phyloP scores from a whole-genome alignment of 2,888 invertebrate species.

The Eudasyphora cyanicolor region DNA sequence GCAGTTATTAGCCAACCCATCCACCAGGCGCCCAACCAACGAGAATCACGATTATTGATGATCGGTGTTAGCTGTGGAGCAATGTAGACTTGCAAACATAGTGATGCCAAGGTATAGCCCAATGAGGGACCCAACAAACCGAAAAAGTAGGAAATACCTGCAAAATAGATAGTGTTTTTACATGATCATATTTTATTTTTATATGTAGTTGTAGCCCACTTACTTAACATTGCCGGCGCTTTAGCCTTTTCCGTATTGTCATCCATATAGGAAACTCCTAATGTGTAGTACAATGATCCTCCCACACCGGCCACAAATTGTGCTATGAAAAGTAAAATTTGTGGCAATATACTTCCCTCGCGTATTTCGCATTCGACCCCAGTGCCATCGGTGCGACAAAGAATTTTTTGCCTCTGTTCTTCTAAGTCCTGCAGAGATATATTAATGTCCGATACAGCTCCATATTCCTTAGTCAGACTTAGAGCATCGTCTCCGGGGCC shows the following conservation, averaged over 20 bases:
- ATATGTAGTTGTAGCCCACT: constrained; percentile 69
- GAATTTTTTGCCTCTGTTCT: constrained; percentile 80
- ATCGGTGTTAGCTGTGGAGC: constrained; percentile 84
- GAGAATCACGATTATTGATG: constrained; percentile 85
- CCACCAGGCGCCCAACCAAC: constrained; percentile 92
- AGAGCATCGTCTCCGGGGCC: constrained; percentile 85
- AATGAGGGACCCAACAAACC: constrained; percentile 85
- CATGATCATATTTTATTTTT: background rate
- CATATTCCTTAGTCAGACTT: constrained; percentile 83
- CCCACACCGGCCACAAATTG: constrained; percentile 86
- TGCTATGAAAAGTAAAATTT: constrained; percentile 83
- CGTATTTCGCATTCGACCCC: constrained; percentile 78
- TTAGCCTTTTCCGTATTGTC: constrained; percentile 86
- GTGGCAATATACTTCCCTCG: constrained; percentile 82
- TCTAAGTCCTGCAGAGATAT: constrained; percentile 78
- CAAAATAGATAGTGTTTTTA: constrained; percentile 76
- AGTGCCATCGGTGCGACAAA: constrained; percentile 79
- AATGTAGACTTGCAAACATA: constrained; percentile 84
- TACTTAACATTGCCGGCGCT: constrained; percentile 85
- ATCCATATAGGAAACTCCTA: constrained; percentile 87
- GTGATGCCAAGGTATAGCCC: constrained; percentile 84
- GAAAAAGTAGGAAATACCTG: constrained; percentile 84
- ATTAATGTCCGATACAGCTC: constrained; percentile 77
- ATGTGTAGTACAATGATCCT: constrained; percentile 83
- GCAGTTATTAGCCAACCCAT: constrained; percentile 86